A percentile compares a stretch with the other conserved stretches of the same genome.
These are phyloP conservation scores for Stenichneumon culpator DNA, from an alignment of 2,888 invertebrate species.

Conservation along the genomic window DNA sequence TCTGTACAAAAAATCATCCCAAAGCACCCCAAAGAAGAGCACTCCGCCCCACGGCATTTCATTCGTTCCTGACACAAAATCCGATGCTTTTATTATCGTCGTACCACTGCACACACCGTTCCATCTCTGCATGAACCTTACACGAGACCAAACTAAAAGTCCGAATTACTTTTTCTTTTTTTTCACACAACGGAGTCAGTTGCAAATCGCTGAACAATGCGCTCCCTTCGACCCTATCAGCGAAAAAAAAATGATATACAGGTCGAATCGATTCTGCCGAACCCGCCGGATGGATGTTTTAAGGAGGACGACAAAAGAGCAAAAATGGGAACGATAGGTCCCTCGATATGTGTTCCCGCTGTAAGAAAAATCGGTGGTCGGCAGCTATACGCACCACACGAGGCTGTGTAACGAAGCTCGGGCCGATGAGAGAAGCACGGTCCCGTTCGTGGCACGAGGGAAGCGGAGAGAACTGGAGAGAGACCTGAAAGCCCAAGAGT, in stretches of 20 bases:
- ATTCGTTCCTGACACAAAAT: not conserved
- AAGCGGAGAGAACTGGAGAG: conserved; percentile 16
- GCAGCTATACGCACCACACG: not conserved
- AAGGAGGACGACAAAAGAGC: not conserved
- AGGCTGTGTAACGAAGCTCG: conserved; percentile 31
- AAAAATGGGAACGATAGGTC: not conserved
- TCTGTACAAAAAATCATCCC: not conserved
- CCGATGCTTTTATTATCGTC: not conserved
- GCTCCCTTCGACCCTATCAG: not conserved
- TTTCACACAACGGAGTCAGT: not conserved
- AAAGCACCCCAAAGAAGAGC: not conserved
- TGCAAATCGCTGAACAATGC: not conserved
- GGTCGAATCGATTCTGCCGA: not conserved
- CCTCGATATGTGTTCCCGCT: conserved; percentile 37
- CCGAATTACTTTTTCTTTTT: not conserved
- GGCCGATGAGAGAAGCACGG: conserved; percentile 59
- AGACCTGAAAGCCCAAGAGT: conserved; percentile 57
- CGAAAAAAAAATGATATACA: not conserved
- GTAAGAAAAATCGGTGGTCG: conserved; percentile 58
- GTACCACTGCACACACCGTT: too few relatives aligned
- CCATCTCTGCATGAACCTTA: too few relatives aligned
- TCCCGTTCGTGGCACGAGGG: conserved; percentile 54
- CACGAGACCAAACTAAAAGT: too few relatives aligned
- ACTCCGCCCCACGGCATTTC: too few relatives aligned
- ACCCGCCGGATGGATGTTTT: not conserved